Evolutionary conservation across 1,140 invertebrate species (phyloP).

Genomic region (Cyclina sinensis): DNA sequence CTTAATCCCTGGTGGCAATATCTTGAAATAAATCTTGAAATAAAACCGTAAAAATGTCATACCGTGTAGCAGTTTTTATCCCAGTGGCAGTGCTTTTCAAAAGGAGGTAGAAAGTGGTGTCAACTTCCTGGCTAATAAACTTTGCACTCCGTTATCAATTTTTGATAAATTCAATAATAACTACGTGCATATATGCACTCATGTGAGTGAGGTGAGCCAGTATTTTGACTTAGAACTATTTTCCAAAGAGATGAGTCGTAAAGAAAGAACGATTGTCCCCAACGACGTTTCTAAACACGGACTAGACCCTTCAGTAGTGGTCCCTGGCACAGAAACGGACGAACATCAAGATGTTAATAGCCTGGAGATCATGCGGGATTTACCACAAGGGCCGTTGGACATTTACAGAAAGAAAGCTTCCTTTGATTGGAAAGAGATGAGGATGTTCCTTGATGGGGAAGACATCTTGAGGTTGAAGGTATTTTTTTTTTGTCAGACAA

Average conservation of each 20-base stretch:
- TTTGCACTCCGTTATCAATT: slow-evolving; percentile 32
- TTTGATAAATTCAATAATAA: slow-evolving; percentile 14
- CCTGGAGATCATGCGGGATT: slow-evolving; percentile 77
- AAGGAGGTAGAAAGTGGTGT: slow-evolving; percentile 8
- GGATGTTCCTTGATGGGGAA: slow-evolving; percentile 91
- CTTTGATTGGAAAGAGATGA: slow-evolving; percentile 94
- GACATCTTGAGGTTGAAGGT: slow-evolving; percentile 92
- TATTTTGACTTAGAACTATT: too few species aligned
- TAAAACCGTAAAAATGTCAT: neutral
- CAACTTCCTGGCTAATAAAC: slow-evolving; percentile 24
- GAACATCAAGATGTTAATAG: slow-evolving; percentile 51
- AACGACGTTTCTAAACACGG: slow-evolving; percentile 10
- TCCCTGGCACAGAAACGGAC: slow-evolving; percentile 44
- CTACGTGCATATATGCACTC: slow-evolving; percentile 1
- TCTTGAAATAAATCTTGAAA: too few species aligned
- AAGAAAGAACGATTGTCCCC: neutral
- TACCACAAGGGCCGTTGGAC: slow-evolving; percentile 90
- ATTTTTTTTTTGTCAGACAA: too few species aligned
- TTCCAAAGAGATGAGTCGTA: slow-evolving; percentile 11
- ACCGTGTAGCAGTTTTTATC: neutral
- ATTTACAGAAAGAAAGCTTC: slow-evolving; percentile 91
- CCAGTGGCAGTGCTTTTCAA: neutral
- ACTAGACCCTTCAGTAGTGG: slow-evolving; percentile 57
- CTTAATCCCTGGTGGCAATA: too few species aligned
- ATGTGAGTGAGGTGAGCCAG: neutral